A percentile compares a stretch with the other conserved stretches of the same genome.
phyloP scores from a whole-genome alignment of 2,888 invertebrate genomes.

The Balanococcus diminutus region DNA sequence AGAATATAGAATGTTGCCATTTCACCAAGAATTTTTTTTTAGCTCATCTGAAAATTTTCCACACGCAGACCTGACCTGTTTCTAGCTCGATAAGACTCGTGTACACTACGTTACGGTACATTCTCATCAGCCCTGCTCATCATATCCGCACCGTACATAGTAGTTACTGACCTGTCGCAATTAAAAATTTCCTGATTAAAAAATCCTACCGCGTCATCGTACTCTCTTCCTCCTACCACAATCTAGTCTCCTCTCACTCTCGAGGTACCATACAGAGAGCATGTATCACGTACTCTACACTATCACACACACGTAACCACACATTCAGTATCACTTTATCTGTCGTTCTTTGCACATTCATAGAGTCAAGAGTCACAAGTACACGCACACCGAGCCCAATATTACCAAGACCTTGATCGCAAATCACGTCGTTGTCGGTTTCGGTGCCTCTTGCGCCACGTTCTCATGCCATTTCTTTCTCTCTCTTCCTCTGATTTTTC shows the following conservation, averaged over 20 bases:
- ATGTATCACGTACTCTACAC: not conserved
- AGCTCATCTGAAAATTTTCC: too few species aligned
- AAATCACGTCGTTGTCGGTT: not conserved
- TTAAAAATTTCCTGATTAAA: constrained; percentile 12
- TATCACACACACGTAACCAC: not conserved
- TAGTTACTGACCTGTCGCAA: not conserved
- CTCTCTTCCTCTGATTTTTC: too few species aligned
- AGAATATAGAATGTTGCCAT: too few species aligned
- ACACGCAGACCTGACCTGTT: too few species aligned
- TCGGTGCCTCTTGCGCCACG: not conserved
- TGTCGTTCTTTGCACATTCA: not conserved
- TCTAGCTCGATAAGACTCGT: too few species aligned
- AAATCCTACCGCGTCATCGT: not conserved
- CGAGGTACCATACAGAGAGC: not conserved
- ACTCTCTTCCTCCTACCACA: not conserved
- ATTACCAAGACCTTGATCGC: constrained; percentile 1
- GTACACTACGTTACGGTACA: too few species aligned
- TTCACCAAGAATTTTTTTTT: too few species aligned
- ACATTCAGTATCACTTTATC: not conserved
- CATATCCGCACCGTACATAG: not conserved
- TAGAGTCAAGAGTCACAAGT: too few species aligned
- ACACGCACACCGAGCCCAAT: not conserved
- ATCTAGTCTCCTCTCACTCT: not conserved
- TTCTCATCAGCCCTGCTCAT: not conserved
- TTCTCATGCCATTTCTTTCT: not conserved